phyloP scores from a whole-genome alignment of 2,797 vertebrate species.

The Gephyroberyx darwinii region DNA sequence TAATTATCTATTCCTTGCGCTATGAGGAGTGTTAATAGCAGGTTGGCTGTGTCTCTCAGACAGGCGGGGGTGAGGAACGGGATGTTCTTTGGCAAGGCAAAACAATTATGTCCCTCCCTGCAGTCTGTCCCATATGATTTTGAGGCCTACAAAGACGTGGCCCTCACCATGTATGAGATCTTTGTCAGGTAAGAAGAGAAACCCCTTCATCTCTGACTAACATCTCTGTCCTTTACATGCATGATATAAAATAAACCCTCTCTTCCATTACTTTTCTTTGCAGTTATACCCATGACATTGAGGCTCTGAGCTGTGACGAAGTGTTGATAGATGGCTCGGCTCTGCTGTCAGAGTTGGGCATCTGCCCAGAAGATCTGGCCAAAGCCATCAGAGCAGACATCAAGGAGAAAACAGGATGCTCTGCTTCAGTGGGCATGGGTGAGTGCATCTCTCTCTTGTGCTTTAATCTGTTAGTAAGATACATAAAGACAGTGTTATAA shows the following conservation, averaged over 20 bases:
- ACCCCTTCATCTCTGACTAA: background rate
- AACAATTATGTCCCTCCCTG: slow-evolving; percentile 91
- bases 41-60: slow-evolving; percentile 72
- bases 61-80: slow-evolving; percentile 94
- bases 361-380: slow-evolving; percentile 90
- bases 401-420: slow-evolving; percentile 90
- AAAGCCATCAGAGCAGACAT: slow-evolving; percentile 88
- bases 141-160: slow-evolving; percentile 94
- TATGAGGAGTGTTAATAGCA: background rate
- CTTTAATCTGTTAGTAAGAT: slow-evolving; percentile 5
- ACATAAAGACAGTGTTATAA: background rate
- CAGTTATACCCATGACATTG: slow-evolving; percentile 96
- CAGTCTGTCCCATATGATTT: slow-evolving; percentile 95
- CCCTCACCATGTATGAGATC: slow-evolving; percentile 91
- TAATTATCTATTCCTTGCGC: background rate
- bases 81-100: slow-evolving; percentile 98
- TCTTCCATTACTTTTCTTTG: slow-evolving; percentile 35
- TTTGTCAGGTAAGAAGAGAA: slow-evolving; percentile 87
- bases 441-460: slow-evolving; percentile 59
- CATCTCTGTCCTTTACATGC: background rate
- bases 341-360: slow-evolving; percentile 87
- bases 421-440: slow-evolving; percentile 97
- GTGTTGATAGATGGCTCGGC: slow-evolving; percentile 91
- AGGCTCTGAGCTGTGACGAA: slow-evolving; percentile 98
- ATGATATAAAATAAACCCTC: background rate